Conservation (phyloP, 2,888 invertebrate species). For the Cetonia aurata region DNA sequence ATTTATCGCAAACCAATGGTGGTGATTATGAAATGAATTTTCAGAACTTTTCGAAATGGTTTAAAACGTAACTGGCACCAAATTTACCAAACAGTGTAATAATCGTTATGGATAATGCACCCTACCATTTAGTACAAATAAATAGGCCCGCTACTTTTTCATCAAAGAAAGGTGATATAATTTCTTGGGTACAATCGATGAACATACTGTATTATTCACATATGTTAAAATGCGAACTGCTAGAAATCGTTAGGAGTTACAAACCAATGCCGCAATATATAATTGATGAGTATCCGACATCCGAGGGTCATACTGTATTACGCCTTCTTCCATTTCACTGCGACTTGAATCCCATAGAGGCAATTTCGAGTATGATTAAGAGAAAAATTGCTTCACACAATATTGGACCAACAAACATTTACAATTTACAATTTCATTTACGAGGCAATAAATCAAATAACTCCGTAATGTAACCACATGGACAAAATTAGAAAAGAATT, state of each 20-base stretch:
- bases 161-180: no score
- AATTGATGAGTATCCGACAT: conserved; percentile 3
- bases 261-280: conserved; percentile 11
- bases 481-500: conserved; percentile 17
- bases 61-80: no score
- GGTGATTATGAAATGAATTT: no score
- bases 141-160: no score
- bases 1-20: neutral
- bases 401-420: neutral
- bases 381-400: conserved; percentile 12
- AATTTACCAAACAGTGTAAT: no score
- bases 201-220: conserved; percentile 3
- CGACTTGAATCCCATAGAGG: conserved; percentile 1
- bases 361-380: conserved; percentile 9
- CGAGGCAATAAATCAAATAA: conserved; percentile 8
- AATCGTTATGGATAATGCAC: neutral
- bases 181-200: conserved; percentile 11
- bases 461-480: conserved; percentile 7
- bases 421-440: conserved; percentile 1
- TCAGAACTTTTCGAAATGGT: no score
- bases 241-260: conserved; percentile 2
- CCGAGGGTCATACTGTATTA: neutral
- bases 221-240: neutral
- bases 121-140: neutral
- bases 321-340: no score